Evolutionary conservation across 2,113 vertebrate species (phyloP).

Genomic region (Spheniscus mendiculus): DNA sequence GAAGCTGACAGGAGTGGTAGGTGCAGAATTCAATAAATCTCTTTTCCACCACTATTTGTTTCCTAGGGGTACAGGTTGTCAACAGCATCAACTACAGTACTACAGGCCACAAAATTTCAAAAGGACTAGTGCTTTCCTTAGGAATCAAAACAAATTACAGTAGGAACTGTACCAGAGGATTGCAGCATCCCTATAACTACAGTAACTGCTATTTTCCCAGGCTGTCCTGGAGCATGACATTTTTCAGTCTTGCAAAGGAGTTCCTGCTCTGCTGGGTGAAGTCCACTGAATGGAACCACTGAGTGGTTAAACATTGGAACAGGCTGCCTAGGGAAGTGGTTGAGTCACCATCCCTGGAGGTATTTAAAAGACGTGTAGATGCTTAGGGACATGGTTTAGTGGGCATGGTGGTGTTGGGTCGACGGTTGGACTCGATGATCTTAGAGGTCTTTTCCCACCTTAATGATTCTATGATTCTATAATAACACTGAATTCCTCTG

Average conservation of each 20-base stretch:
- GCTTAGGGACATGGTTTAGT: no score
- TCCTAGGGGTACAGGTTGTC: neutral
- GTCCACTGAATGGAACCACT: neutral
- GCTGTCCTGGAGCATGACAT: neutral
- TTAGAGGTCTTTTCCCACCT: no score
- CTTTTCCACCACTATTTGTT: neutral
- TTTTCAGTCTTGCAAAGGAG: neutral
- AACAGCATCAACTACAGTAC: neutral
- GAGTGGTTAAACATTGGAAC: no score
- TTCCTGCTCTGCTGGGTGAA: neutral
- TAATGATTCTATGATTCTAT: no score
- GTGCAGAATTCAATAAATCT: neutral
- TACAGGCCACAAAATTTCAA: neutral
- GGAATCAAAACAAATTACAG: neutral
- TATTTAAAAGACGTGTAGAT: no score
- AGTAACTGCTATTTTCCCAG: neutral
- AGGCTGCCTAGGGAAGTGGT: no score
- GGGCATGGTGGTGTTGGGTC: no score
- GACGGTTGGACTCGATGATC: no score
- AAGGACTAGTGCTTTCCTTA: neutral
- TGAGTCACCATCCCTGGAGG: no score
- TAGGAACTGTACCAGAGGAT: neutral
- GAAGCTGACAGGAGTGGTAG: neutral
- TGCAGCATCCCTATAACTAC: neutral
- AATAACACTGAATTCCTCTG: neutral